phyloP scores from a whole-genome alignment of 2,888 invertebrate species.

The Drosophila monieri region DNA sequence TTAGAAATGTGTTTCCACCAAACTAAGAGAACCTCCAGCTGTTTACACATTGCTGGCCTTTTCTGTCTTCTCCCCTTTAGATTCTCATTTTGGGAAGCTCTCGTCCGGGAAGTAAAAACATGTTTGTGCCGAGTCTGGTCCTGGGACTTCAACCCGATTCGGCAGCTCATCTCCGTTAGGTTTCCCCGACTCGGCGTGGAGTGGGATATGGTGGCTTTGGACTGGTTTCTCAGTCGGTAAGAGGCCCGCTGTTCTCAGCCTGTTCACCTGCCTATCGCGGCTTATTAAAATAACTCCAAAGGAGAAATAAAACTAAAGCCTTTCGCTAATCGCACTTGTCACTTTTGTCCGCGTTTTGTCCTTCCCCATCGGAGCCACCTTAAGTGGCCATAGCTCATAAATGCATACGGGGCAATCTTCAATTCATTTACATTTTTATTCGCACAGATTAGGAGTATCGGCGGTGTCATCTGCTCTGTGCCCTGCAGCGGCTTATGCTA shows the following conservation, averaged over 20 bases:
- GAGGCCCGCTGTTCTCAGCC: constrained; percentile 32
- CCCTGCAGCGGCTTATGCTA: constrained; percentile 71
- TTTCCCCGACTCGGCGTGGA: constrained; percentile 45
- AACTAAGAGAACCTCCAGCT: not conserved
- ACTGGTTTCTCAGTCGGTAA: constrained; percentile 55
- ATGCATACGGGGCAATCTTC: constrained; percentile 71
- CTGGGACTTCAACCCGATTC: constrained; percentile 18
- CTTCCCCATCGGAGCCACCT: constrained; percentile 1
- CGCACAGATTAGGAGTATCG: constrained; percentile 82
- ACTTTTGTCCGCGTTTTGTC: constrained; percentile 60
- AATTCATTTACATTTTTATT: constrained; percentile 83
- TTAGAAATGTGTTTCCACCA: not conserved
- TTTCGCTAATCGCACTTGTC: constrained; percentile 66
- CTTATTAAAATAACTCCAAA: constrained; percentile 66
- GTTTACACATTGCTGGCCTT: constrained; percentile 35
- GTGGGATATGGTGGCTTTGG: constrained; percentile 17
- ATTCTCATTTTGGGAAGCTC: constrained; percentile 52
- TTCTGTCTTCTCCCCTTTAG: constrained; percentile 45
- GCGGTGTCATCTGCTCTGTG: constrained; percentile 77
- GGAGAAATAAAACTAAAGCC: constrained; percentile 25
- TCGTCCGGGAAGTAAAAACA: constrained; percentile 65
- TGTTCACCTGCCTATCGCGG: constrained; percentile 64
- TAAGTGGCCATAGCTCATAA: constrained; percentile 69
- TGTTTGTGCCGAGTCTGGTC: constrained; percentile 49
- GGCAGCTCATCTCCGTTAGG: constrained; percentile 57